A percentile compares a stretch with the other conserved stretches of the same genome.
Conservation (phyloP, 2,888 invertebrate species). For the Desoria tigrina region DNA sequence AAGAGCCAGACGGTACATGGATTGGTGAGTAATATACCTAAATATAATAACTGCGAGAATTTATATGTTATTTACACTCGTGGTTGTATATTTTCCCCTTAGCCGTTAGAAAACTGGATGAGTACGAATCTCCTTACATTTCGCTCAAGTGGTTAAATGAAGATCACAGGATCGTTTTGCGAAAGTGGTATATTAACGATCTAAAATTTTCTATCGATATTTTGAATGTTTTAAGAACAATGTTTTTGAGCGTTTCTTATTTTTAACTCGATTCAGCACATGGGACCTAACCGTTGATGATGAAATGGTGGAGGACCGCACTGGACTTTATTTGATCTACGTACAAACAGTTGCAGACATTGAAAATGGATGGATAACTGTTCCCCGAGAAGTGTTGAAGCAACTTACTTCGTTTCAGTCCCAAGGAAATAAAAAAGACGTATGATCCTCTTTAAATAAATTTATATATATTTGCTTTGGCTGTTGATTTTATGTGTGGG, state of each 20-base stretch:
- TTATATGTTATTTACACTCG: too few relatives aligned
- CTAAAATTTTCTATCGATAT: background rate
- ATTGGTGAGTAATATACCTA: constrained; percentile 62
- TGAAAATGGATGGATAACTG: constrained; percentile 80
- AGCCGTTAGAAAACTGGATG: constrained; percentile 85
- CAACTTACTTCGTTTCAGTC: constrained; percentile 72
- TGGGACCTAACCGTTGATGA: constrained; percentile 86
- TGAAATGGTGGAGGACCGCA: constrained; percentile 76
- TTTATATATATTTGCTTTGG: too few relatives aligned
- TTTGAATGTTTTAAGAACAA: background rate
- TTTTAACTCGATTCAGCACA: constrained; percentile 64
- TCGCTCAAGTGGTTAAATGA: constrained; percentile 79
- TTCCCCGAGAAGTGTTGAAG: constrained; percentile 68
- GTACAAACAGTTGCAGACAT: constrained; percentile 63
- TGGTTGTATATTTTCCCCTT: too few relatives aligned
- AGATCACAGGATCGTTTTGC: constrained; percentile 75
- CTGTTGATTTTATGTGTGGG: too few relatives aligned
- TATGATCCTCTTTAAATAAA: too few relatives aligned
- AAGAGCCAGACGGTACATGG: constrained; percentile 70
- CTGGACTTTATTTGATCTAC: constrained; percentile 82
- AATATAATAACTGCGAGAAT: too few relatives aligned
- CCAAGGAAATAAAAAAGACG: constrained; percentile 79
- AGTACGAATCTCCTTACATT: constrained; percentile 96
- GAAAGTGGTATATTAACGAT: constrained; percentile 74
- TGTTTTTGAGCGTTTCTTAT: background rate